These are phyloP conservation scores for Melanotaenia parkinsoni DNA, from an alignment of 2,797 vertebrate species.

Conservation along the genomic window DNA sequence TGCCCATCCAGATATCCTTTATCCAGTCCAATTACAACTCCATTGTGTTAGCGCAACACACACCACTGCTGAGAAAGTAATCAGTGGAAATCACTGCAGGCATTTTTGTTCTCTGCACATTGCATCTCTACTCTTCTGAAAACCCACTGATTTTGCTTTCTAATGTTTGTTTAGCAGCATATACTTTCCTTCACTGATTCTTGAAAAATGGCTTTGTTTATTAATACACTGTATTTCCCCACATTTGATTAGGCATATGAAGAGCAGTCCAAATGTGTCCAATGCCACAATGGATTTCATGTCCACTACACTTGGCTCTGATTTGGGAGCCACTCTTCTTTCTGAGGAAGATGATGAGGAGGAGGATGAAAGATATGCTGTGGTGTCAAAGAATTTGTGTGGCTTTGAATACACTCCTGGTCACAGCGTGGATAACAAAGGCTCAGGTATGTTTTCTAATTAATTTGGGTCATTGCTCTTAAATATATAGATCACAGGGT, in stretches of 20 bases:
- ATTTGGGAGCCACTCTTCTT: constrained; percentile 89
- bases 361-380: constrained; percentile 77
- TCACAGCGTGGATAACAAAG: constrained; percentile 90
- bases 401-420: constrained; percentile 90
- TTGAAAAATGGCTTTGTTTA: constrained; percentile 13
- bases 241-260: constrained; percentile 88
- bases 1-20: constrained; percentile 78
- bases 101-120: constrained; percentile 57
- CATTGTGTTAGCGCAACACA: constrained; percentile 76
- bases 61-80: constrained; percentile 70
- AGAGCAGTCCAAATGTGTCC: constrained; percentile 90
- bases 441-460: constrained; percentile 83
- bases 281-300: constrained; percentile 90
- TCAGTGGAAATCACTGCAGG: constrained; percentile 69
- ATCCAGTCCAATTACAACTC: constrained; percentile 81
- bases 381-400: constrained; percentile 87
- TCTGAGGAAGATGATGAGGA: constrained; percentile 87
- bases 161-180: constrained; percentile 32
- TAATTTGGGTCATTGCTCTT: constrained; percentile 3
- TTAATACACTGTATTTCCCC: constrained; percentile 49
- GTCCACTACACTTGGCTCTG: constrained; percentile 90
- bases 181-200: constrained; percentile 20
- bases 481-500: constrained; percentile 3
- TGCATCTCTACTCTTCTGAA: constrained; percentile 49
- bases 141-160: constrained; percentile 47